Evolutionary conservation across 2,113 vertebrate genomes (phyloP).

Genomic region (Entelurus aequoreus): DNA sequence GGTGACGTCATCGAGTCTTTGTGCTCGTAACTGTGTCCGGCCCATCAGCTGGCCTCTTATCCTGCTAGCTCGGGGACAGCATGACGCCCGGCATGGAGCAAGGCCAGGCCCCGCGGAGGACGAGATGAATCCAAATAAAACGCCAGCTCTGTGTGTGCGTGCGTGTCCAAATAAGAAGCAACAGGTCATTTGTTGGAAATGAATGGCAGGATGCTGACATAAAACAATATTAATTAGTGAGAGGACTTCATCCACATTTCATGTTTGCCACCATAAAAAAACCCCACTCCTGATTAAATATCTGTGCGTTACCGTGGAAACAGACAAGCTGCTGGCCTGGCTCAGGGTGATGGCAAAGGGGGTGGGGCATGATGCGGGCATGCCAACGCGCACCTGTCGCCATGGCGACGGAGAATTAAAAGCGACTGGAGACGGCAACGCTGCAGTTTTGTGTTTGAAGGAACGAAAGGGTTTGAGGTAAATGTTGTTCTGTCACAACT

Average conservation of each 20-base stretch:
- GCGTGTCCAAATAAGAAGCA: not conserved
- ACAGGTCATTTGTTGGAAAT: not conserved
- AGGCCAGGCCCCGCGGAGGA: conserved; percentile 26
- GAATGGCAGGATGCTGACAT: too few relatives aligned
- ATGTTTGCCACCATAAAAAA: not conserved
- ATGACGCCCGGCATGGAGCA: too few relatives aligned
- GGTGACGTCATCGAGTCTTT: conserved; percentile 48
- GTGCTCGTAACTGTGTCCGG: conserved; percentile 39
- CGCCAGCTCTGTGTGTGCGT: not conserved
- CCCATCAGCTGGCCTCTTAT: not conserved
- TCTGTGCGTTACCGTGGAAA: conserved; percentile 58
- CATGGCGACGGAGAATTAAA: conserved; percentile 43
- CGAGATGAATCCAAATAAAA: conserved; percentile 1
- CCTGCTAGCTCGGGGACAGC: not conserved
- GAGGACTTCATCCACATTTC: not conserved
- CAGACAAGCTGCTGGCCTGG: conserved; percentile 41
- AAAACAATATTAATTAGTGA: too few relatives aligned
- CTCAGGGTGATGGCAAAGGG: conserved; percentile 34
- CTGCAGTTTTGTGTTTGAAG: not conserved
- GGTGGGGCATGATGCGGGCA: conserved; percentile 11
- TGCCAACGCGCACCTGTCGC: conserved; percentile 50
- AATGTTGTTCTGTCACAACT: too few relatives aligned
- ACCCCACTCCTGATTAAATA: too few relatives aligned
- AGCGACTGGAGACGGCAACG: not conserved
- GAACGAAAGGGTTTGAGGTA: not conserved